A percentile compares a stretch with the other conserved stretches of the same genome.
phyloP scores from a whole-genome alignment of 2,888 invertebrate genomes.

The Hirudinaria manillensis region DNA sequence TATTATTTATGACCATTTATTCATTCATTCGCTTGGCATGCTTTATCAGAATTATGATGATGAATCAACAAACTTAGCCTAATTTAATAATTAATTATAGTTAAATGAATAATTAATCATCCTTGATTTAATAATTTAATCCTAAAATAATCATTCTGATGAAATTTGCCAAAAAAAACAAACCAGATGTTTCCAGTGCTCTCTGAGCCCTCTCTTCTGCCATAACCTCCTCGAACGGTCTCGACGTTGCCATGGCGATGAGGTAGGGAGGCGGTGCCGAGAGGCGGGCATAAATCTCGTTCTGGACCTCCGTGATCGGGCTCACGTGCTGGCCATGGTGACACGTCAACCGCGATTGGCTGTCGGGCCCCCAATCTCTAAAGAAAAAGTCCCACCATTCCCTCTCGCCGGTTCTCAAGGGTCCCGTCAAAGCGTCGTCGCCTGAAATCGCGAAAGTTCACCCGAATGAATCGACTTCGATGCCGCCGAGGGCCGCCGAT shows the following conservation, averaged over 20 bases:
- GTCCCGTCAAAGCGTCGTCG: not conserved
- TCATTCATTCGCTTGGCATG: too few relatives aligned
- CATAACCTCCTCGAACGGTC: conserved; percentile 48
- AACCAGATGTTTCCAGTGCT: not conserved
- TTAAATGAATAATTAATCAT: not conserved
- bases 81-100: not conserved
- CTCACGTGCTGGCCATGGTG: conserved; percentile 41
- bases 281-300: conserved; percentile 53
- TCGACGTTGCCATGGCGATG: conserved; percentile 54
- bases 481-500: too few relatives aligned
- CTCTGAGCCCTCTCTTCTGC: conserved; percentile 20
- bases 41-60: too few relatives aligned
- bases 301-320: conserved; percentile 50
- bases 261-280: conserved; percentile 57
- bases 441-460: not conserved
- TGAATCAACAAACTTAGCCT: not conserved
- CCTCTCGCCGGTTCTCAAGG: not conserved
- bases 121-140: not conserved
- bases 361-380: not conserved
- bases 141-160: not conserved
- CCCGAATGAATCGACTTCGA: not conserved
- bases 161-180: not conserved
- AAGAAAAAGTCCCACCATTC: not conserved
- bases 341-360: conserved; percentile 3
- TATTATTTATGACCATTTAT: too few relatives aligned